Conservation (phyloP, 1,140 invertebrate genomes). For the Drosophila rufa region DNA sequence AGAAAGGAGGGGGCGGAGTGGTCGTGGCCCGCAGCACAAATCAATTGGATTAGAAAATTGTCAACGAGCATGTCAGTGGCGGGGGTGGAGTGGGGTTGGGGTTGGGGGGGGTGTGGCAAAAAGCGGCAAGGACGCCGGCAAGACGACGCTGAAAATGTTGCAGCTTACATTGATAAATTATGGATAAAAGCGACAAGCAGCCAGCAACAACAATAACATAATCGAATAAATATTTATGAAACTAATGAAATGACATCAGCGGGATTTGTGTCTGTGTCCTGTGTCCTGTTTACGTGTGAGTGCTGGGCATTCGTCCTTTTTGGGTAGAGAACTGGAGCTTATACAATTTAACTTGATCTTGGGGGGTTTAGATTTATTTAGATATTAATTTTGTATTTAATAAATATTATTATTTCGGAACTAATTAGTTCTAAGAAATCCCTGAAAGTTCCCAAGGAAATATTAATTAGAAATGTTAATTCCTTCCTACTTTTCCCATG, state of each 20-base stretch:
- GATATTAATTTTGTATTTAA: no score
- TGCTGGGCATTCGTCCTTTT: not conserved
- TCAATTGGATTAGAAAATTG: slow-evolving; percentile 83
- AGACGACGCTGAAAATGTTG: slow-evolving; percentile 62
- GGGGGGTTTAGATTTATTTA: no score
- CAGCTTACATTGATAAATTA: slow-evolving; percentile 81
- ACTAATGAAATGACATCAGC: slow-evolving; percentile 81
- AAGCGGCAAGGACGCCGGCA: slow-evolving; percentile 15
- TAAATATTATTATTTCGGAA: no score
- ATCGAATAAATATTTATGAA: slow-evolving; percentile 83
- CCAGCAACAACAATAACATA: slow-evolving; percentile 56
- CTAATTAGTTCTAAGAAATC: not conserved
- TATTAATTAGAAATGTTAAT: no score
- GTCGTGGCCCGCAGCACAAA: slow-evolving; percentile 73
- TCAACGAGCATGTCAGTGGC: slow-evolving; percentile 57
- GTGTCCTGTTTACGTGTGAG: not conserved
- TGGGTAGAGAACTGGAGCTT: no score
- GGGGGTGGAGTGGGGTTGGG: not conserved
- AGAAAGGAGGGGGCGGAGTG: slow-evolving; percentile 3
- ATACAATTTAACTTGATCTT: no score
- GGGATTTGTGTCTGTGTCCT: slow-evolving; percentile 31
- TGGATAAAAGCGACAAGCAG: slow-evolving; percentile 67
- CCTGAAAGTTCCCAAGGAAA: no score
- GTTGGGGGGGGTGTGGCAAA: not conserved
- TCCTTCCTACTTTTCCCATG: not conserved